Evolutionary conservation across 2,797 vertebrate genomes (phyloP), one percentile per base, ranked within the genome.

Genomic region (Malacoraja senta): DNA sequence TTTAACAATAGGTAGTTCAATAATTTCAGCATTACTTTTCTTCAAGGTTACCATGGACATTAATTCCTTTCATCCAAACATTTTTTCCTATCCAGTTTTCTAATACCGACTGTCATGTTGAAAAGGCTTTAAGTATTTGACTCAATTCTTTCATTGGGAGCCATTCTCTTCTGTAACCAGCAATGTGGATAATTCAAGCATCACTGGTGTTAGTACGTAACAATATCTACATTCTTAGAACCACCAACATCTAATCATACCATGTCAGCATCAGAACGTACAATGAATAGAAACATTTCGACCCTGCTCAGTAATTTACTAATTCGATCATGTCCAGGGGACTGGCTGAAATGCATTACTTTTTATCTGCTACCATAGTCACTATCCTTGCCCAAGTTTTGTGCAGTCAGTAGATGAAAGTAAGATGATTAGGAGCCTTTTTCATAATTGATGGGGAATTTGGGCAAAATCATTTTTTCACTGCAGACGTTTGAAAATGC

Each of bases 171-270:
- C 84, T 21, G 63, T 68, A 68, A 68, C 17, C 17, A 68, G n/a
- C 84, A 88, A 88, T 35, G n/a, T 63, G n/a, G 63, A 88, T 88
- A 65, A 88, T 88, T 68, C 84, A 88, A n/a, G 24, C n/a, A 88
- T 88, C n/a, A 88, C 35, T 32, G 17, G 61, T 68, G 65, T 65
- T 88, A 65, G 21, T 63, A 88, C 8, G 61, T 3, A 15, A 88
- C 84, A 68, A 88, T 88, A 68, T 21, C n/a, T 88, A 68, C 83
- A 32, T 61, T 61, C 29, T 63, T 53, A 68, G 63, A 65, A 68
- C n/a, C 84, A 35, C 61, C 15, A 88, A 17, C 65, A 68, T 68
- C 84, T 35, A 88, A 68, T 21, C 84, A 35, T 19, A 26, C 61
- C 29, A n/a, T 68, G 84, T 88, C 84, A 88, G n/a, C 68, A 19